Percentiles rank a stretch among this genome's conserved stretches.
phyloP scores from a whole-genome alignment of 64 coral and sea anemone species.

The Pachyseris speciosa region DNA sequence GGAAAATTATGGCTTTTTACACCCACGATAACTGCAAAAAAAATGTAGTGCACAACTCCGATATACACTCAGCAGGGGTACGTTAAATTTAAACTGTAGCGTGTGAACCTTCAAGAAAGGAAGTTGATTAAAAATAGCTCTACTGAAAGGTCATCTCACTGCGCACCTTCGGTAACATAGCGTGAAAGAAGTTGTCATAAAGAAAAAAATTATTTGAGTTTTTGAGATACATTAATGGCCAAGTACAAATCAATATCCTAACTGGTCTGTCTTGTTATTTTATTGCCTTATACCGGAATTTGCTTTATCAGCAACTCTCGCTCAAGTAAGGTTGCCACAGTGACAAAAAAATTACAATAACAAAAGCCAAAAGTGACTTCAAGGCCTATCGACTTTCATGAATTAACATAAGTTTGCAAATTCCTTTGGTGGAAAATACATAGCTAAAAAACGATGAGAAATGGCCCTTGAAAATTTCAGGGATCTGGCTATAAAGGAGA shows the following conservation, averaged over 20 bases:
- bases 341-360: conserved; percentile 1
- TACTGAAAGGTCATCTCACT: too few species aligned
- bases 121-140: too few species aligned
- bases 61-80: too few species aligned
- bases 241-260: not conserved
- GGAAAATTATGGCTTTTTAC: too few species aligned
- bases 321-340: not conserved
- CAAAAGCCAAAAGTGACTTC: not conserved
- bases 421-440: not conserved
- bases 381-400: too few species aligned
- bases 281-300: not conserved
- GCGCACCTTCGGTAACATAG: too few species aligned
- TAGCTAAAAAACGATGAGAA: not conserved
- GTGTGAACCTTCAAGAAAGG: too few species aligned
- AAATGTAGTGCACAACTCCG: too few species aligned
- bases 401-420: not conserved
- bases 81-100: too few species aligned
- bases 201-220: not conserved
- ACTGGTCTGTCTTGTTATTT: not conserved
- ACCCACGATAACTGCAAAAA: too few species aligned
- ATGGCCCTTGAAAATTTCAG: not conserved
- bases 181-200: too few species aligned
- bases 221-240: not conserved
- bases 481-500: not conserved
- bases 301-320: not conserved